Evolutionary conservation across 2,888 invertebrate genomes (phyloP), one percentile per base, ranked within the genome.

Genomic region (Drosophila crucigera): DNA sequence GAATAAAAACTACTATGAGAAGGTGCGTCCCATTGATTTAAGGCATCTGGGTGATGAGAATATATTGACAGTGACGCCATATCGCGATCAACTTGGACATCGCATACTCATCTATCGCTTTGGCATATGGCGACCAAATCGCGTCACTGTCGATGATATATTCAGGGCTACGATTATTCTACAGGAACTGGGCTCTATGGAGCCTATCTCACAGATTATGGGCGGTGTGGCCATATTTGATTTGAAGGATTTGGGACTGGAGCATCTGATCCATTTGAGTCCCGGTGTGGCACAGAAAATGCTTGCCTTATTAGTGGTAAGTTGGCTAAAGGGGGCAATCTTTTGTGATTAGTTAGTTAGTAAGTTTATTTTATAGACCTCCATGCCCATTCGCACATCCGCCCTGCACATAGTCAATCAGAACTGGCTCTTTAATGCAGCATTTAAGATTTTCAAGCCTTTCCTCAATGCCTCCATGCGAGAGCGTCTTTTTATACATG

Each of bases 201-300:
- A 97, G 89, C 96, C 95, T 9, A 94, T 95, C 11, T 96, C 95
- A 0, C 97, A 97, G 92, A 95, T 97, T 68, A 93, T 96, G 31
- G 97, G 97, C 0, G 97, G 97, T 0, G 94, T 96, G 7, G 96
- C 95, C 11, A 94, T 97, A 66, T 97, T 97, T 81, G 97, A 97
- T 92, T 93, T 97, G 41, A 95, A 95, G 71, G 95, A 96, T 66
- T 94, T 97, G 55, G 94, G 95, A 1, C 94, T 96, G 78, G 94
- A 95, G 73, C 97, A 97, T 74, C 95, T 96, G 0, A 95, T 96
- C 94, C 95, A 96, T 78, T 94, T 97, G 74, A 96, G 97, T 9
- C 97, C 97, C 0, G 94, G 94, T 1, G 94, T 96, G 4, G 96
- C 96, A 0, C 94, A 95, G 6, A 96, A 95, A 92, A 95, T 96